A percentile compares a stretch with the other conserved stretches of the same genome.
phyloP scores from a whole-genome alignment of 2,888 invertebrate species.

The Eupithecia pulchellata region DNA sequence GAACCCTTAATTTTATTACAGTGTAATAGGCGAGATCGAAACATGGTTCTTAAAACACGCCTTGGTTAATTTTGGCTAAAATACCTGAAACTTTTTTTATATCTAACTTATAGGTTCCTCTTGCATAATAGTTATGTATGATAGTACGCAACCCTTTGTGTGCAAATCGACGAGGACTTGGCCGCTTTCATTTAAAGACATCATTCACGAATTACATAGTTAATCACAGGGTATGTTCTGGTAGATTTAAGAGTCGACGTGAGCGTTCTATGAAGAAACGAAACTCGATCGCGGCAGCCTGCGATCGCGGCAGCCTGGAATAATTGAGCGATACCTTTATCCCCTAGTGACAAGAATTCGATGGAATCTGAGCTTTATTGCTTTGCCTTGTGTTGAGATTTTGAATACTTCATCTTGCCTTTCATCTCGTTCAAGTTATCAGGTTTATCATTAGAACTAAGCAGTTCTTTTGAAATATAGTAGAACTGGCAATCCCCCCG shows the following conservation, averaged over 20 bases:
- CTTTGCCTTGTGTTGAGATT: slow-evolving; percentile 15
- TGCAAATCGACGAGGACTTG: no score
- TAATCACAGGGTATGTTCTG: neutral
- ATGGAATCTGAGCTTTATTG: slow-evolving; percentile 26
- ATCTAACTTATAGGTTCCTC: no score
- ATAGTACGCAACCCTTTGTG: no score
- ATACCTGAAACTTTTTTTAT: no score
- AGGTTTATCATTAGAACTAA: slow-evolving; percentile 19
- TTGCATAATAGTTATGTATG: no score
- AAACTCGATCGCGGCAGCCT: neutral
- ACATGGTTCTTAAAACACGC: no score
- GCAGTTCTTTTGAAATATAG: neutral
- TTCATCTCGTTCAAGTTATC: slow-evolving; percentile 22
- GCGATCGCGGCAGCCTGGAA: neutral
- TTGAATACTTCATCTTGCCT: slow-evolving; percentile 24
- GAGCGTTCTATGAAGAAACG: neutral
- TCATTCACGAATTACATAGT: no score
- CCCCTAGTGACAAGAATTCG: slow-evolving; percentile 24
- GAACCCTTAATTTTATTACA: no score
- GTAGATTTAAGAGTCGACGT: neutral
- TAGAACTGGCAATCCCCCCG: no score
- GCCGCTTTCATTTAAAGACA: no score
- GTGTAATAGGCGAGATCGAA: no score
- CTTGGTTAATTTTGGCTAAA: no score
- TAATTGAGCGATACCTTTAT: neutral